A percentile compares a stretch with the other conserved stretches of the same genome.
Evolutionary conservation across 2,888 invertebrate species (phyloP).

Genomic region (Hydroisotoma schaefferi): DNA sequence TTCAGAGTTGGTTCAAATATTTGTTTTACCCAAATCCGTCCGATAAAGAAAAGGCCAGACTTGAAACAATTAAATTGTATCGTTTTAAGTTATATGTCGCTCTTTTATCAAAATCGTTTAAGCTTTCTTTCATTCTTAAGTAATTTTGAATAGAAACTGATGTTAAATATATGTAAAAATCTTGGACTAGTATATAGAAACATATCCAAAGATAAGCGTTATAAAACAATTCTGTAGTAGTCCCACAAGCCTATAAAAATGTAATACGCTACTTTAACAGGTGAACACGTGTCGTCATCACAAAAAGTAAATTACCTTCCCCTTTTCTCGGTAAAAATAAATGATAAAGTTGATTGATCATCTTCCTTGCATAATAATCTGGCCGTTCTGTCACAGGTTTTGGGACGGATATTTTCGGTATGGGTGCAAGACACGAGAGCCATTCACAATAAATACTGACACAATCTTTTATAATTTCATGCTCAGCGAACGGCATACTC

Average conservation of each 20-base stretch:
- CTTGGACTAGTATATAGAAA: not conserved
- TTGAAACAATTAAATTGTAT: constrained; percentile 59
- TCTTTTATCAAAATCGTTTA: not conserved
- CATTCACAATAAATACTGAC: constrained; percentile 96
- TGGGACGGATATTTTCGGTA: constrained; percentile 82
- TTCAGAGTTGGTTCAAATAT: too few species aligned
- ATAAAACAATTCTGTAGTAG: not conserved
- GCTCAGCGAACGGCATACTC: constrained; percentile 82
- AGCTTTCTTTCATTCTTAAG: not conserved
- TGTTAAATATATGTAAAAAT: constrained; percentile 13
- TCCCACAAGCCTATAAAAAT: not conserved
- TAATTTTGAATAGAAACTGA: constrained; percentile 2
- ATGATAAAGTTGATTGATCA: constrained; percentile 88
- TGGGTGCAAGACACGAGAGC: constrained; percentile 80
- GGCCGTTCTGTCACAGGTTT: constrained; percentile 83
- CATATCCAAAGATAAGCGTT: not conserved
- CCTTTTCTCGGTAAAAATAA: constrained; percentile 89
- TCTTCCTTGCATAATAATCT: constrained; percentile 82
- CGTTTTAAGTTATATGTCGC: not conserved
- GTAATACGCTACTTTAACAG: constrained; percentile 15
- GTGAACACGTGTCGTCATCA: constrained; percentile 5
- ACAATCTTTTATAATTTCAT: constrained; percentile 91
- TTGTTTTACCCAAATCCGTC: constrained; percentile 75
- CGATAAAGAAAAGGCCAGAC: constrained; percentile 85
- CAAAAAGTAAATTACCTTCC: too few species aligned